Evolutionary conservation across 2,888 invertebrate species (phyloP), one percentile per base, ranked within the genome.

Genomic region (Drosophila gaucha): DNA sequence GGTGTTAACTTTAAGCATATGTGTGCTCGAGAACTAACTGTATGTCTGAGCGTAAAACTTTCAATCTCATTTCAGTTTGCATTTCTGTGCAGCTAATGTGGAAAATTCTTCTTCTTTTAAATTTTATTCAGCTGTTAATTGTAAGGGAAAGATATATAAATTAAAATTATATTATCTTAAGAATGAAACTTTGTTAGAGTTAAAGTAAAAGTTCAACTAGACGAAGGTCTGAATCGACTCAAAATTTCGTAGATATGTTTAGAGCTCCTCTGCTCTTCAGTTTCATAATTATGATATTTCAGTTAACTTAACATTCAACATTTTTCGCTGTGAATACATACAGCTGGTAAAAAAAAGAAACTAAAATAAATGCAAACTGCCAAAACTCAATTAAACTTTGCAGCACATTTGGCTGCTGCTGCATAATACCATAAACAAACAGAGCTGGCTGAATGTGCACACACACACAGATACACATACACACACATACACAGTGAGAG

Each of bases 11-110:
- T 39, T 54, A 51, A 62, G 44, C 36, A 38, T 54, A 30, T 38
- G 46, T 58, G 31, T 33, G 49, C n/a, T 50, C 26, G 18, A 63
- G 14, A 38, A 18, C 24, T 28, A 26, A 16, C 20, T 22, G 20
- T n/a, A n/a, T 16, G 33, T 33, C 1, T n/a, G 8, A 6, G 6
- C 12, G 22, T 22, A 56, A 74, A 80, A 72, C 65, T 73, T 80
- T 79, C 83, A 73, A 86, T 75, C 55, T 67, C 62, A 75, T 75
- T 80, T 71, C 67, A 66, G 84, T 80, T 71, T 71, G 35, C 58
- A 67, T 73, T 78, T 38, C 36, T 36, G 16, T 36, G 47, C 66
- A 55, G 47, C 44, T 30, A 16, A 51, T 16, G 38, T 16, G 20
- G 14, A 20, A 14, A 2, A 18, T 26, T 28, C n/a, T 46, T 22